Conservation (phyloP, 2,113 vertebrate species). For the Oplegnathus fasciatus region DNA sequence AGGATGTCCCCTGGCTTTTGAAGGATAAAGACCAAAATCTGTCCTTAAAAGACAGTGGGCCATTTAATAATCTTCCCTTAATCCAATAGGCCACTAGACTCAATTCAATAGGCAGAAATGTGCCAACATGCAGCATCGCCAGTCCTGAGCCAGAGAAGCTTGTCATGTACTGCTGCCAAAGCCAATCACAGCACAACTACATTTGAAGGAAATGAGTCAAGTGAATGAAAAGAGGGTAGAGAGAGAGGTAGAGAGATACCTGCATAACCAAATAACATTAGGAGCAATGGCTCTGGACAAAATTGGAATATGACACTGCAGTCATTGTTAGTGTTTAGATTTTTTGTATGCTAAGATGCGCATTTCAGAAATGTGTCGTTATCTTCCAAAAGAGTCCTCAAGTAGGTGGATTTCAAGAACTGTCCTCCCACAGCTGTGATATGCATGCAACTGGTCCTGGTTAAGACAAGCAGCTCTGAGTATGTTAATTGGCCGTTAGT, state of each 20-base stretch:
- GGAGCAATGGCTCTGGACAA: neutral
- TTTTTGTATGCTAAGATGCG: neutral
- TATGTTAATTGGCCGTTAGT: constrained; percentile 25
- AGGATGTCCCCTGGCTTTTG: neutral
- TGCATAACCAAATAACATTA: neutral
- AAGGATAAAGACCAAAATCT: constrained; percentile 3
- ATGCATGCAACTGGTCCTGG: neutral
- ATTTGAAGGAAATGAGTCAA: neutral
- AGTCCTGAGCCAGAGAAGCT: neutral
- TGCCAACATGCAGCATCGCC: neutral
- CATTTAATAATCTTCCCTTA: constrained; percentile 19
- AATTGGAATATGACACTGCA: neutral
- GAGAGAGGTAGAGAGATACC: neutral
- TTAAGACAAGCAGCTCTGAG: constrained; percentile 15
- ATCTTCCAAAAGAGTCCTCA: neutral
- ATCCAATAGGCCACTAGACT: constrained; percentile 1
- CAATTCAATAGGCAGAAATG: neutral
- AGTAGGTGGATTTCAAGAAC: constrained; percentile 14
- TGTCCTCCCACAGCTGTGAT: constrained; percentile 29
- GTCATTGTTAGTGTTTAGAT: neutral
- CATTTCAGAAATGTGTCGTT: constrained; percentile 8
- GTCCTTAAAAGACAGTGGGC: neutral
- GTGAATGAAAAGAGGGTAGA: neutral
- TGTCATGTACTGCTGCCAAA: neutral
- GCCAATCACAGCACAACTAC: neutral